phyloP scores from a whole-genome alignment of 2,888 invertebrate species.

The Phlogophora meticulosa region DNA sequence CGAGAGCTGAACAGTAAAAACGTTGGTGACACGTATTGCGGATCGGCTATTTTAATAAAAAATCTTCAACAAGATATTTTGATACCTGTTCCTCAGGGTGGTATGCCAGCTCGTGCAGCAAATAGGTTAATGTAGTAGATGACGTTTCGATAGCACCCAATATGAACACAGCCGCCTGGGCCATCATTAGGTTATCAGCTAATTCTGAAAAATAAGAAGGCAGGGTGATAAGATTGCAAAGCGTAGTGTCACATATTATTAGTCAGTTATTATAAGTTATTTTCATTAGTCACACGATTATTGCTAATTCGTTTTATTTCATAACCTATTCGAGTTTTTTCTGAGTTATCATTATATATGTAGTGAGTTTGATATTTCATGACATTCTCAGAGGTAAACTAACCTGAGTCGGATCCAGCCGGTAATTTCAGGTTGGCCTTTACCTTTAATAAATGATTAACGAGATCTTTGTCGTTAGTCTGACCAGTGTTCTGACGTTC shows the following conservation, averaged over 20 bases:
- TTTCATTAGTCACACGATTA: no score
- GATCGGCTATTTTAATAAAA: slow-evolving; percentile 10
- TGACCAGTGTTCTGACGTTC: slow-evolving; percentile 71
- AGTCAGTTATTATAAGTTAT: no score
- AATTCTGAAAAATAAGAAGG: slow-evolving; percentile 69
- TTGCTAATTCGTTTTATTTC: no score
- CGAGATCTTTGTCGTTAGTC: slow-evolving; percentile 76
- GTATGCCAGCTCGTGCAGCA: slow-evolving; percentile 80
- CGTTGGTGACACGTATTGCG: slow-evolving; percentile 1
- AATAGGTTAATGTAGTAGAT: slow-evolving; percentile 76
- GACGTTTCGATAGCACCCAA: slow-evolving; percentile 84
- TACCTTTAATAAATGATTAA: slow-evolving; percentile 80
- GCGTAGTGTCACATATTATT: no score
- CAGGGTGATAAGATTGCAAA: slow-evolving; percentile 4
- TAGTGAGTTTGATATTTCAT: no score
- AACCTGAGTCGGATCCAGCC: slow-evolving; percentile 71
- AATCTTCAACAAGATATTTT: no score
- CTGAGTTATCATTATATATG: no score
- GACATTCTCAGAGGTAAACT: slow-evolving; percentile 44
- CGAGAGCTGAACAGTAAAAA: background rate
- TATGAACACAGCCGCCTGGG: slow-evolving; percentile 83
- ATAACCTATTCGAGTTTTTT: no score
- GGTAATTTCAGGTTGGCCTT: slow-evolving; percentile 80
- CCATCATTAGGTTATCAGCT: slow-evolving; percentile 82
- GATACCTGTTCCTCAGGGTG: slow-evolving; percentile 80